Conservation (phyloP, 92 coral and sea anemone genomes). For the Virgularia gustaviana region DNA sequence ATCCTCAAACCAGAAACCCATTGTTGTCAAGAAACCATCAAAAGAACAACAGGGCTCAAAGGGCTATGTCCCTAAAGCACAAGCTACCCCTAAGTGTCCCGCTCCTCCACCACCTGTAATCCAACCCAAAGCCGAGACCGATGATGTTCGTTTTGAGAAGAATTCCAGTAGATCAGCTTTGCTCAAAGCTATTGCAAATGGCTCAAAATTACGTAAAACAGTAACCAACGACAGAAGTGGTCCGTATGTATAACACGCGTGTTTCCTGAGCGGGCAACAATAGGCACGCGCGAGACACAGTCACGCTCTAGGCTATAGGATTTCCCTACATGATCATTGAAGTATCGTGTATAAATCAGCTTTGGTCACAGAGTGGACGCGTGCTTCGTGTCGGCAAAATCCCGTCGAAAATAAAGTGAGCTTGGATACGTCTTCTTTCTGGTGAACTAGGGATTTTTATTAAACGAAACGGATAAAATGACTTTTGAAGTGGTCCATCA, state of each 20-base stretch:
- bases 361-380: too few species aligned
- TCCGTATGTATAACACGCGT: slow-evolving; percentile 57
- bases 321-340: too few species aligned
- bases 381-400: too few species aligned
- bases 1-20: neutral
- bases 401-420: too few species aligned
- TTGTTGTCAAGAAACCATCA: neutral
- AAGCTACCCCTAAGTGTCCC: neutral
- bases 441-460: too few species aligned
- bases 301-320: neutral
- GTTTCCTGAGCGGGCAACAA: neutral
- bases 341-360: too few species aligned
- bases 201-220: slow-evolving; percentile 68
- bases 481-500: too few species aligned
- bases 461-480: too few species aligned
- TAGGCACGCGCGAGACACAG: neutral
- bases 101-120: neutral
- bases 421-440: too few species aligned
- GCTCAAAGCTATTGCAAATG: slow-evolving; percentile 70
- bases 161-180: slow-evolving; percentile 58
- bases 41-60: neutral
- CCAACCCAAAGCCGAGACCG: neutral
- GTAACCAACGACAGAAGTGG: slow-evolving; percentile 71
- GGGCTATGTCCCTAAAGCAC: neutral
- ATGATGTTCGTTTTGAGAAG: neutral